Percentiles rank a stretch among this genome's conserved stretches.
phyloP scores from a whole-genome alignment of 2,888 invertebrate genomes.

The Apotomis betuletana region DNA sequence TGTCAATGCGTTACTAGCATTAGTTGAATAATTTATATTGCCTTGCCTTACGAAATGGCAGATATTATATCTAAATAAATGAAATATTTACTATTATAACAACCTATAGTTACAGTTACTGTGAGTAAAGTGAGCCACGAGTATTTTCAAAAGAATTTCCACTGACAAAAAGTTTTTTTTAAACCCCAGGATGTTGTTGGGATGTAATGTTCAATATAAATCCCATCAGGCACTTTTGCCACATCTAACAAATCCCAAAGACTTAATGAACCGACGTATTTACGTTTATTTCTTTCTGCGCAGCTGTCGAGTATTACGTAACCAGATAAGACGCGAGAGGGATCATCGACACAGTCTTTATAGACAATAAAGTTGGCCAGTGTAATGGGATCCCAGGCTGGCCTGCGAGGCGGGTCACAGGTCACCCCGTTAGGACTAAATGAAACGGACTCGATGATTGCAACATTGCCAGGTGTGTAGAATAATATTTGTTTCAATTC shows the following conservation, averaged over 20 bases:
- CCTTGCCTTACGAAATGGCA: too few relatives aligned
- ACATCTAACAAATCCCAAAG: background rate
- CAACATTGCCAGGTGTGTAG: background rate
- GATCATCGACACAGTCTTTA: constrained; percentile 73
- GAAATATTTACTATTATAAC: too few relatives aligned
- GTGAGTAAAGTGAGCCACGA: too few relatives aligned
- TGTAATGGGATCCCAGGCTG: constrained; percentile 71
- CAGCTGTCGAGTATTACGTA: constrained; percentile 45
- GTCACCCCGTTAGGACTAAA: constrained; percentile 49
- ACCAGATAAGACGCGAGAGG: constrained; percentile 51
- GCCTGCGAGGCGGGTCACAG: constrained; percentile 62
- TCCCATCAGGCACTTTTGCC: background rate
- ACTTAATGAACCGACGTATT: constrained; percentile 11
- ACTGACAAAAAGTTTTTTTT: too few relatives aligned
- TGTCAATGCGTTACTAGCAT: too few relatives aligned
- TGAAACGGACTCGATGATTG: constrained; percentile 10
- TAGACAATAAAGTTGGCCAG: constrained; percentile 73
- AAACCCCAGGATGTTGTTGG: too few relatives aligned
- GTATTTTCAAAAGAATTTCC: too few relatives aligned
- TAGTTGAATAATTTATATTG: too few relatives aligned
- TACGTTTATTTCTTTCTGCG: constrained; percentile 28
- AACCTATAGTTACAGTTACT: too few relatives aligned
- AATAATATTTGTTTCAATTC: background rate
- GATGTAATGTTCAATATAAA: background rate
- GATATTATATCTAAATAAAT: too few relatives aligned